Base-by-base conservation (phyloP, 2,888 invertebrate species). In the Oasisia sp. region DNA sequence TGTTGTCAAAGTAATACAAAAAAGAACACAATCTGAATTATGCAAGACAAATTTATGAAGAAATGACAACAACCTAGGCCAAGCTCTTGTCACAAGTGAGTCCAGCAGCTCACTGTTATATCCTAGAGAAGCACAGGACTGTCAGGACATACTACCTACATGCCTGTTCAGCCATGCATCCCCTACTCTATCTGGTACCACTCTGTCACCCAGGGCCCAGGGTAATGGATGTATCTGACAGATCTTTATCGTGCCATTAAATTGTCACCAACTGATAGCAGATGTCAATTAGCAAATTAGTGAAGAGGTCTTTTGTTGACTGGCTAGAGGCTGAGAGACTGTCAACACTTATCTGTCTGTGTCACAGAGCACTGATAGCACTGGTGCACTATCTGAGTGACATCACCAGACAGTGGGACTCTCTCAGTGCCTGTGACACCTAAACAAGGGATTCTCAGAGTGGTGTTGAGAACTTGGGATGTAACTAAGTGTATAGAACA, bases 201-300 rank as follows among this genome's bases (percentile, higher is more conserved):
- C 74, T 74, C 74, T 74, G 27, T 74, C 74, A 74, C 74, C 74
- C 14, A 5, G 74, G 14, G 74, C 27, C 38, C 38, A 38, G 38
- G 38, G 38, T 74, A 74, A 74, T 74, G 19, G 74, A 74, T 0
- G 27, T 74, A 74, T 74, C 74, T 74, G 74, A 74, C 74, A 74
- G 74, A 74, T 74, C 74, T 74, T 74, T 74, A 74, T 19, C 27
- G 74, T 74, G 74, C 74, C 74, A 74, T 74, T 74, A 74, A 74
- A 74, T 74, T 74, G 74, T 74, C 74, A 74, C 74, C 74, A 74
- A 27, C 74, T 74, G 74, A 74, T n/a, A 74, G 74, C 74, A 74
- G 74, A 74, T 74, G 74, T 74, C 74, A 74, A 74, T 74, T 74
- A 74, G 74, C 74, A 74, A 74, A 74, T 74, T 74, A 74, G 74